Evolutionary conservation across 2,797 vertebrate genomes (phyloP), one percentile per base, ranked within the genome.

Genomic region (Enteromius thamalakanensis): DNA sequence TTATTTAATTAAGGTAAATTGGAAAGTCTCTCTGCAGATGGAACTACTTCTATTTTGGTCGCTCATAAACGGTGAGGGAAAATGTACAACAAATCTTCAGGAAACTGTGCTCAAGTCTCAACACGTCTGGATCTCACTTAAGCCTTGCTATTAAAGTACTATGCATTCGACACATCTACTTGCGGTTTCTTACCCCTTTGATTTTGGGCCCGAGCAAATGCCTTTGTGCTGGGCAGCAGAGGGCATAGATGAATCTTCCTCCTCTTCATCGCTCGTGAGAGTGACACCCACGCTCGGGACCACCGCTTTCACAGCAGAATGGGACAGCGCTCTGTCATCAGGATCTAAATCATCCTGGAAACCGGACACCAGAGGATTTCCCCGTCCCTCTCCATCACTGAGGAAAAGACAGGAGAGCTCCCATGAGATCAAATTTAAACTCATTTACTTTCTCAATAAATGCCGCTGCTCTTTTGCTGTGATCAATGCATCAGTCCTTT

Each of bases 341-440:
- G 92, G 86, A 84, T 96, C 96, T 86, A 96, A 90, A 21, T 96
- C 95, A 0, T 96, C 96, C 86, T 96, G 95, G 91, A 96, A 95
- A n/a, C 92, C 90, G 0, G 95, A 92, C 21, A 96, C 96, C 93
- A 96, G 92, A 0, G 96, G 96, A 90, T 96, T 96, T 19, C 90
- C 94, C 3, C 86, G 75, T 0, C 2, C 86, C 67, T 96, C 96
- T 47, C 87, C 92, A 0, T 96, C 96, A 0, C 96, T 96, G 92
- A 69, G 29, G 60, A 65, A 51, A 40, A 65, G 21, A 53, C 71
- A 34, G 29, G 47, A 64, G 53, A 70, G 21, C 17, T 37, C 21
- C 6, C 37, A 37, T 4, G 3, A n/a, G 7, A 40, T 34, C 3
- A n/a, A 5, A 55, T 23, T 26, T 9, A 1, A 9, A 62, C n/a